phyloP scores from a whole-genome alignment of 2,888 invertebrate genomes.

The Temnothorax ravouxi region DNA sequence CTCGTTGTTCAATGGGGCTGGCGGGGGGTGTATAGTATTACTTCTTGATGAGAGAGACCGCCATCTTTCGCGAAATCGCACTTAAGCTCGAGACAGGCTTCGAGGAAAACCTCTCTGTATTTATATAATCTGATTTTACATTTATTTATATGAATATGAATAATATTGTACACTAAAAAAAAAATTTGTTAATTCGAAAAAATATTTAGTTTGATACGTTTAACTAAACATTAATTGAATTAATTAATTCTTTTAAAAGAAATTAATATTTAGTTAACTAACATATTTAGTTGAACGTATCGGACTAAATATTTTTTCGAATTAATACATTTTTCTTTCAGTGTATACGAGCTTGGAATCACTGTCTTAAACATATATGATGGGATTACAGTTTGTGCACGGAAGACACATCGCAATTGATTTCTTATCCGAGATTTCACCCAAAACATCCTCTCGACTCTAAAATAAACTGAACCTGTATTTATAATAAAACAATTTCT shows the following conservation, averaged over 20 bases:
- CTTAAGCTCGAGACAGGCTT: background rate
- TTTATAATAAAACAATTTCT: background rate
- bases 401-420: background rate
- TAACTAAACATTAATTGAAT: too few species aligned
- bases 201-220: too few species aligned
- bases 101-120: background rate
- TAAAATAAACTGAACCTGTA: background rate
- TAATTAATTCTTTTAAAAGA: too few species aligned
- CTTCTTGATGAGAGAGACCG: conserved; percentile 53
- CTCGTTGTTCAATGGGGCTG: conserved; percentile 41
- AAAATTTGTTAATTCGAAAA: too few species aligned
- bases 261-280: too few species aligned
- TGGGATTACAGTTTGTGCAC: background rate
- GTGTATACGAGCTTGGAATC: background rate
- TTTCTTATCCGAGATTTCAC: conserved; percentile 14
- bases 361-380: background rate
- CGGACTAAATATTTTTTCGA: too few species aligned
- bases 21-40: conserved; percentile 32
- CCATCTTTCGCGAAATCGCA: conserved; percentile 34
- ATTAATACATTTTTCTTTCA: too few species aligned
- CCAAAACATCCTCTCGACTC: background rate
- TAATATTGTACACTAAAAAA: background rate
- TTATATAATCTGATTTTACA: background rate
- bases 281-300: too few species aligned
- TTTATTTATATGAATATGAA: background rate